phyloP scores from a whole-genome alignment of 2,113 vertebrate genomes.

The Limnothrissa miodon region DNA sequence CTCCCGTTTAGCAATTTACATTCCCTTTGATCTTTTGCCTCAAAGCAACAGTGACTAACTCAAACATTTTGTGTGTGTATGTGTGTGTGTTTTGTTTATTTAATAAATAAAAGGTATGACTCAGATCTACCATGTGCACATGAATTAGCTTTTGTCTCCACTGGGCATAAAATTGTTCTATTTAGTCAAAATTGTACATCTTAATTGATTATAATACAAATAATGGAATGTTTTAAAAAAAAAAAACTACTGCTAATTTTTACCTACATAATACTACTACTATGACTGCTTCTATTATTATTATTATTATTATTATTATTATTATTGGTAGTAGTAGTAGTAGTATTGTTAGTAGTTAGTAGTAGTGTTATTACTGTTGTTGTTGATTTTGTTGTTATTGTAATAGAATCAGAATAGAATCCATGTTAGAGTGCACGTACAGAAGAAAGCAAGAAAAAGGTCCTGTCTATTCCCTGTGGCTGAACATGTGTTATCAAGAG shows the following conservation, averaged over 20 bases:
- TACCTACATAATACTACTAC: not conserved
- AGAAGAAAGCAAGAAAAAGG: not conserved
- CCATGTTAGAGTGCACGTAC: not conserved
- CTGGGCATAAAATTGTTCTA: not conserved
- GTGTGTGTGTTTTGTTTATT: not conserved
- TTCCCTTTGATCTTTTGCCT: conserved; percentile 35
- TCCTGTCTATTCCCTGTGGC: not conserved
- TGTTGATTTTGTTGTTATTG: not conserved
- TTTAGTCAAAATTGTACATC: not conserved
- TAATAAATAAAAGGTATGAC: not conserved
- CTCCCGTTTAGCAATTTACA: conserved; percentile 21
- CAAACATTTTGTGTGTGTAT: conserved; percentile 32
- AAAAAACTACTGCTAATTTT: not conserved
- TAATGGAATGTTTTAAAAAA: not conserved
- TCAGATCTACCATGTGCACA: not conserved
- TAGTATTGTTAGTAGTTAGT: not conserved
- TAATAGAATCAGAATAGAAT: not conserved
- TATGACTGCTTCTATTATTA: not conserved
- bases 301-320: not conserved
- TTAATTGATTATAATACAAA: not conserved
- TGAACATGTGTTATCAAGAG: not conserved
- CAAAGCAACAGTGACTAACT: conserved; percentile 39
- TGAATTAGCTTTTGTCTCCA: not conserved
- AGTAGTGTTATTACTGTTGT: not conserved
- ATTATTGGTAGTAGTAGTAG: not conserved